Evolutionary conservation across 2,797 vertebrate genomes (phyloP), one percentile per base, ranked within the genome.

Genomic region (Telmatherina bonti): DNA sequence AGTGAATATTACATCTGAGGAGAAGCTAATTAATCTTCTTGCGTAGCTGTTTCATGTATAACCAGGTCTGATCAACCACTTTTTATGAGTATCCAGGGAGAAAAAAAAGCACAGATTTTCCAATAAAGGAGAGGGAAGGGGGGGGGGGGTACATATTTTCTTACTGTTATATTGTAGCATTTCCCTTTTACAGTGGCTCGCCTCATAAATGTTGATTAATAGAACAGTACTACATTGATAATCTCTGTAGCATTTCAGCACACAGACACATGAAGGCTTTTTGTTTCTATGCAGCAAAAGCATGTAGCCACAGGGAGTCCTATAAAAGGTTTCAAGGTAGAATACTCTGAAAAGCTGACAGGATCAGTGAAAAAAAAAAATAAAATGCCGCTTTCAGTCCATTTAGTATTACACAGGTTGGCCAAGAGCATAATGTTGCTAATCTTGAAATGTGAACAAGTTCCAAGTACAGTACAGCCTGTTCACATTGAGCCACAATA

Each of bases 1-100:
- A 70, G 80, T 91, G 76, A 94, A 93, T 93, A 90, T 92, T 93
- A 87, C 91, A 93, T 94, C 91, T 90, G 86, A 91, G 81, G 81
- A 86, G 57, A 69, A 74, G 79, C 88, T 92, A 85, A 94, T 93
- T 94, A 92, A 90, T 88, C 61, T 83, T 76, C 47, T 62, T 87
- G 69, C 80, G 70, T 87, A 79, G 74, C 27, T 59, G 65, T 83
- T 88, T 72, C 82, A 86, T 76, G 84, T 87, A 62, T 52, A 84
- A 87, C 78, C 9, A 27, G 26, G 9, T 18, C 58, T 83, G 84
- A 89, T 88, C 76, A 92, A 64, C 64, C 62, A 3, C 68, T 81
- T 79, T 70, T 82, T 72, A 57, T 70, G 55, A 84, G 82, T 71
- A 54, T 70, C 54, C 67, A 69, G 70, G 61, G 61, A 62, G 62